Conservation (phyloP, 2,797 vertebrate genomes). For the Pteronotus mesoamericanus region DNA sequence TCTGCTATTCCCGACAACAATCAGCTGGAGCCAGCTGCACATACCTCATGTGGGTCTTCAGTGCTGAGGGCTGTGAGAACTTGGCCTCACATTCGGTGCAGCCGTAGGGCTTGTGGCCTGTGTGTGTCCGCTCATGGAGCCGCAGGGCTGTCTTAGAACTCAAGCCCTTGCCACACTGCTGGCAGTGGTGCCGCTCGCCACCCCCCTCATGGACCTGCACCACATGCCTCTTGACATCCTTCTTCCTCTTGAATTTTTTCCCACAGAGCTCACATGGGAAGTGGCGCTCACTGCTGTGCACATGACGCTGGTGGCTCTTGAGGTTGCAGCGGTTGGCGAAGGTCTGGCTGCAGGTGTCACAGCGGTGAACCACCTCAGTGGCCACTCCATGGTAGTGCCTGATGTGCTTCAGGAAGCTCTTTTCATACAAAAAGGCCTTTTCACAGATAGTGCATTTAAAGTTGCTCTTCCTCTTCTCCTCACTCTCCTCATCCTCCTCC, state of each 20-base stretch:
- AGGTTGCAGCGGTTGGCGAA: slow-evolving; percentile 98
- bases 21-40: not conserved
- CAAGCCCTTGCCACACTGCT: slow-evolving; percentile 92
- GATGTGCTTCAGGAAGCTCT: slow-evolving; percentile 94
- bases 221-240: slow-evolving; percentile 93
- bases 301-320: slow-evolving; percentile 95
- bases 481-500: slow-evolving; percentile 63
- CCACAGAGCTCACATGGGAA: slow-evolving; percentile 91
- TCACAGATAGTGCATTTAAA: slow-evolving; percentile 91
- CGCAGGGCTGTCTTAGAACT: slow-evolving; percentile 94
- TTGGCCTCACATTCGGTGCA: slow-evolving; percentile 91
- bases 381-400: slow-evolving; percentile 89
- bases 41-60: slow-evolving; percentile 97
- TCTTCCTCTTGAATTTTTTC: slow-evolving; percentile 97
- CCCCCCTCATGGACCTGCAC: slow-evolving; percentile 96
- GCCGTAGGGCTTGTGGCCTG: slow-evolving; percentile 90
- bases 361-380: slow-evolving; percentile 88
- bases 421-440: slow-evolving; percentile 94
- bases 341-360: slow-evolving; percentile 92
- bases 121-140: slow-evolving; percentile 95
- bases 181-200: slow-evolving; percentile 87
- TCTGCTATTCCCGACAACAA: not conserved
- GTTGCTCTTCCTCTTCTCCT: slow-evolving; percentile 77
- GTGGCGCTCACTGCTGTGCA: slow-evolving; percentile 94
- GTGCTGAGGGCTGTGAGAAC: slow-evolving; percentile 96